Conservation (phyloP, 2,888 invertebrate species). For the Sphinx pinastri region DNA sequence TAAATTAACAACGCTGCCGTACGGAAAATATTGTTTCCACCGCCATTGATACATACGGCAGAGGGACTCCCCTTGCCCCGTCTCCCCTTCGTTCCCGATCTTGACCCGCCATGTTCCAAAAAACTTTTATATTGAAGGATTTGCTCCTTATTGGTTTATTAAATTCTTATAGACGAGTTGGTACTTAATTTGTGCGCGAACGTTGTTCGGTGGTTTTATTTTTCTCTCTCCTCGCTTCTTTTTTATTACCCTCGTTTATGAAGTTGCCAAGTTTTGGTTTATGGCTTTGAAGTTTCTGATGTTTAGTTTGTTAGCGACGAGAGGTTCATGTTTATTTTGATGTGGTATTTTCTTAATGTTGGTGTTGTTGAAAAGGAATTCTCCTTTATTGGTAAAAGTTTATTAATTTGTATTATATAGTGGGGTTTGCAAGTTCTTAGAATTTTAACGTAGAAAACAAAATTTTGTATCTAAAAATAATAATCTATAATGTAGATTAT, state of each 20-base stretch:
- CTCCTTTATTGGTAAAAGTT: background rate
- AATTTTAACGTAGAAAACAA: no score
- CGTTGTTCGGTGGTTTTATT: slow-evolving; percentile 22
- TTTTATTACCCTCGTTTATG: slow-evolving; percentile 20
- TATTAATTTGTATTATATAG: no score
- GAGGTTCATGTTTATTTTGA: background rate
- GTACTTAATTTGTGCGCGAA: slow-evolving; percentile 22
- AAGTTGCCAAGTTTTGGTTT: slow-evolving; percentile 8
- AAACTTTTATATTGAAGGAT: slow-evolving; percentile 24
- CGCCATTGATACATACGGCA: background rate
- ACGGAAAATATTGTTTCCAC: slow-evolving; percentile 10
- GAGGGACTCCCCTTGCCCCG: background rate
- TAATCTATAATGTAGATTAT: no score
- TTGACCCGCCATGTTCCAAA: slow-evolving; percentile 17
- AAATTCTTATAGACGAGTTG: slow-evolving; percentile 23
- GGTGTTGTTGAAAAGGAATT: background rate
- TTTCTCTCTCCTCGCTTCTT: background rate
- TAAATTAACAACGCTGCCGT: slow-evolving; percentile 1
- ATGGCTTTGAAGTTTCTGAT: background rate
- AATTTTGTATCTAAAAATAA: no score
- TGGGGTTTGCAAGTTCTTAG: no score
- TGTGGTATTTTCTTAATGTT: background rate
- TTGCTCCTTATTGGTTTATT: slow-evolving; percentile 23
- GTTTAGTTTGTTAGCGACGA: slow-evolving; percentile 3
- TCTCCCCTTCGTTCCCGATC: background rate